phyloP scores from a whole-genome alignment of 2,113 vertebrate genomes.

The Pluvianellus socialis region DNA sequence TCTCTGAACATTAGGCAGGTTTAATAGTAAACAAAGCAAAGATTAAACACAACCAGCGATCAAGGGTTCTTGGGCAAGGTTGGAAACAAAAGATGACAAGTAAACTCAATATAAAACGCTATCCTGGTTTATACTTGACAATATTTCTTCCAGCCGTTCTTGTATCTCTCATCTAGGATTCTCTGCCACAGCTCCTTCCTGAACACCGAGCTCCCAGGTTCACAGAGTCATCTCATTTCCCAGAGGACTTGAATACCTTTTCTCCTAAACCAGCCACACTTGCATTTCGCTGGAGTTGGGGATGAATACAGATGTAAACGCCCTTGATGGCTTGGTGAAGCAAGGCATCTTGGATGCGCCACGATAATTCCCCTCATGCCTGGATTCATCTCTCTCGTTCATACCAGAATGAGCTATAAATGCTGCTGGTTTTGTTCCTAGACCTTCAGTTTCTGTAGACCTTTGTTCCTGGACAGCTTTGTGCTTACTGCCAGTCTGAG shows the following conservation, averaged over 20 bases:
- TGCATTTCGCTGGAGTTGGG: not conserved
- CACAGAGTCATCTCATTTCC: not conserved
- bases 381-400: not conserved
- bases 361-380: not conserved
- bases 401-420: not conserved
- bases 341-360: not conserved
- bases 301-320: not conserved
- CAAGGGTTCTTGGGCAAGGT: not conserved
- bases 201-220: not conserved
- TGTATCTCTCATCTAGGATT: constrained; percentile 10
- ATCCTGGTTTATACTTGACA: not conserved
- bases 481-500: not conserved
- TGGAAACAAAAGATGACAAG: not conserved
- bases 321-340: not conserved
- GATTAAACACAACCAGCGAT: not conserved
- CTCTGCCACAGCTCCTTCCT: not conserved
- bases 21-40: not conserved
- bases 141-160: not conserved
- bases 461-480: not conserved
- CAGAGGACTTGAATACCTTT: not conserved
- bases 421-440: not conserved
- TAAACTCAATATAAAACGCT: not conserved
- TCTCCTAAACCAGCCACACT: not conserved
- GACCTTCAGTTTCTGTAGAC: not conserved
- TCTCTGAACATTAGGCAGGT: not conserved